Conservation (phyloP, 2,113 vertebrate genomes). For the Caretta caretta region DNA sequence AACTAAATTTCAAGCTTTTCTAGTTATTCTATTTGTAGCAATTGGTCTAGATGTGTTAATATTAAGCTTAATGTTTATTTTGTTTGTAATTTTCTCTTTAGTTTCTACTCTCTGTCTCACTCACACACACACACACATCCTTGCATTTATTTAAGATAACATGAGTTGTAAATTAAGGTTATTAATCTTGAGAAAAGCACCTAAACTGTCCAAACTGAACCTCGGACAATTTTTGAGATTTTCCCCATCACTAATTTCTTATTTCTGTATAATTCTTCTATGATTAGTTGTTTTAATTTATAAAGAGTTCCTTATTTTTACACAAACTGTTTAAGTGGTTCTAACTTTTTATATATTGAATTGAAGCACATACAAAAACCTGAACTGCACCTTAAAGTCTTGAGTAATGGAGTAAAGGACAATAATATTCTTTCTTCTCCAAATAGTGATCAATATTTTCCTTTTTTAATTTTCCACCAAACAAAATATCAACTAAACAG, state of each 20-base stretch:
- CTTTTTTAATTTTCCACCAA: neutral
- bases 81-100: neutral
- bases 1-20: neutral
- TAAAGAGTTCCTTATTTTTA: neutral
- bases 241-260: neutral
- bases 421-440: neutral
- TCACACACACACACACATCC: too few species aligned
- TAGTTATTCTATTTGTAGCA: neutral
- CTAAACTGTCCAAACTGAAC: neutral
- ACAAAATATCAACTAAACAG: neutral
- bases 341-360: neutral
- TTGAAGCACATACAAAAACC: neutral
- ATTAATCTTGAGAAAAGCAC: neutral
- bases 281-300: neutral
- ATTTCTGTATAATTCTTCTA: neutral
- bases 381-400: neutral
- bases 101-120: accelerated
- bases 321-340: neutral
- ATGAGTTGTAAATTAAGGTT: neutral
- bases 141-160: neutral
- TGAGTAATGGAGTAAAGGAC: neutral
- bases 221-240: neutral
- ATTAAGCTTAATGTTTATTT: neutral
- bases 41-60: neutral
- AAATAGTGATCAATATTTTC: neutral